phyloP scores from a whole-genome alignment of 1,140 invertebrate genomes.

The Drosophila kikkawai region DNA sequence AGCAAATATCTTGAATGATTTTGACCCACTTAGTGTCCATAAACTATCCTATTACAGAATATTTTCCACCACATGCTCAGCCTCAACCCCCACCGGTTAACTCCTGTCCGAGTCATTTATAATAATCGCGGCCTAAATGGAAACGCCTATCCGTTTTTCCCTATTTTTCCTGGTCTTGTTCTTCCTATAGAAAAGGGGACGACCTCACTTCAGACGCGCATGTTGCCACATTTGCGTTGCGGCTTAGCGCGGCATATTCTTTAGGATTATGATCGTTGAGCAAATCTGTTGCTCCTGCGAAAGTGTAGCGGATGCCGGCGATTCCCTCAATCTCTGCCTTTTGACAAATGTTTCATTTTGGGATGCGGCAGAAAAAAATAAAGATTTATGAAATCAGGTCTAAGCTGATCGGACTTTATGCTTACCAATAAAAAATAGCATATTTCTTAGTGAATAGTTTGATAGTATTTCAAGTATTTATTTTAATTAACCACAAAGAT shows the following conservation, averaged over 20 bases:
- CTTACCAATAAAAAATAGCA: background rate
- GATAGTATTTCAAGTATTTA: background rate
- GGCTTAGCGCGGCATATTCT: slow-evolving; percentile 80
- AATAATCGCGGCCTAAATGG: slow-evolving; percentile 34
- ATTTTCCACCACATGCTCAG: slow-evolving; percentile 15
- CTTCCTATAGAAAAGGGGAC: slow-evolving; percentile 9
- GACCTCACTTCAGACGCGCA: slow-evolving; percentile 78
- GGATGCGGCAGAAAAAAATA: background rate
- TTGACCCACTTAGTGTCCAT: slow-evolving; percentile 69
- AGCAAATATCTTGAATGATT: slow-evolving; percentile 49
- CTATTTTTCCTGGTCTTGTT: slow-evolving; percentile 4
- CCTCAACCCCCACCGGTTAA: slow-evolving; percentile 14
- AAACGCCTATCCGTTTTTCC: slow-evolving; percentile 31
- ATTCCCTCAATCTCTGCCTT: slow-evolving; percentile 47
- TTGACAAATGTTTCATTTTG: slow-evolving; percentile 76
- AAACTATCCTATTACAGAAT: slow-evolving; percentile 66
- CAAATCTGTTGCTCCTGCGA: slow-evolving; percentile 84
- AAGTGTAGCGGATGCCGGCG: slow-evolving; percentile 54
- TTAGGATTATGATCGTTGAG: slow-evolving; percentile 84
- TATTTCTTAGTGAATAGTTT: background rate
- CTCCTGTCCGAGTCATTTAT: slow-evolving; percentile 40
- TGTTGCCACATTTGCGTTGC: slow-evolving; percentile 84
- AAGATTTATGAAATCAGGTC: slow-evolving; percentile 12
- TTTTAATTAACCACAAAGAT: background rate
- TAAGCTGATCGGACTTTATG: slow-evolving; percentile 6